A percentile compares a stretch with the other conserved stretches of the same genome.
Evolutionary conservation across 2,113 vertebrate genomes (phyloP).

Genomic region (Fregetta grallaria): DNA sequence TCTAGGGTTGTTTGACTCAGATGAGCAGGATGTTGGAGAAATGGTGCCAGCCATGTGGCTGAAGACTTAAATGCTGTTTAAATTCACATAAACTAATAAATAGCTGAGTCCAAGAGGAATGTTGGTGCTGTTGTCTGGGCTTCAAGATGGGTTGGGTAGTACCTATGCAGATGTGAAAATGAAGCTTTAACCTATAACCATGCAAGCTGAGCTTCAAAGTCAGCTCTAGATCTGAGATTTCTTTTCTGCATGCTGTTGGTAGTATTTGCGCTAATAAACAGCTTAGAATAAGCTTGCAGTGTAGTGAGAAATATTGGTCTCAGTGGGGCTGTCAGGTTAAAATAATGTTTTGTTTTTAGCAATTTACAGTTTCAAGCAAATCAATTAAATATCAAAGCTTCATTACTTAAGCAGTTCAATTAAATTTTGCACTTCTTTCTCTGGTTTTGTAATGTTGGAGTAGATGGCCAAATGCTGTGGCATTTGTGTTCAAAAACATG

Average conservation of each 20-base stretch:
- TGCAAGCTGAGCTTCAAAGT: not conserved
- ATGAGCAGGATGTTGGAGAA: not conserved
- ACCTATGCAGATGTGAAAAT: not conserved
- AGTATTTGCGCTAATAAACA: not conserved
- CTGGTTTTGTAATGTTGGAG: not conserved
- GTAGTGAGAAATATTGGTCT: not conserved
- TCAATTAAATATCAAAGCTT: conserved; percentile 16
- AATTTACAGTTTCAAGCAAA: not conserved
- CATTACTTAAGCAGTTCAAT: not conserved
- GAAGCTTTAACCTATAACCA: not conserved
- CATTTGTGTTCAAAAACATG: not conserved
- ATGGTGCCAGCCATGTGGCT: not conserved
- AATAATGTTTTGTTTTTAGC: not conserved
- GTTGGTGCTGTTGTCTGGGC: not conserved
- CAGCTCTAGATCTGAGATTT: not conserved
- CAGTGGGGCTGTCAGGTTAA: not conserved
- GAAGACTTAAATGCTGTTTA: not conserved
- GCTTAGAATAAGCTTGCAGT: not conserved
- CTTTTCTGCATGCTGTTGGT: not conserved
- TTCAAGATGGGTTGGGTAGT: not conserved
- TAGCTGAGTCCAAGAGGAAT: not conserved
- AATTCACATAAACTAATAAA: not conserved
- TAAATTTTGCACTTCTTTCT: not conserved
- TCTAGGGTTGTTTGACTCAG: not conserved
- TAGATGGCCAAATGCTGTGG: not conserved